A percentile compares a stretch with the other conserved stretches of the same genome.
These are phyloP conservation scores for Acipenser ruthenus DNA, from an alignment of 2,797 vertebrate species.

Conservation along the genomic window DNA sequence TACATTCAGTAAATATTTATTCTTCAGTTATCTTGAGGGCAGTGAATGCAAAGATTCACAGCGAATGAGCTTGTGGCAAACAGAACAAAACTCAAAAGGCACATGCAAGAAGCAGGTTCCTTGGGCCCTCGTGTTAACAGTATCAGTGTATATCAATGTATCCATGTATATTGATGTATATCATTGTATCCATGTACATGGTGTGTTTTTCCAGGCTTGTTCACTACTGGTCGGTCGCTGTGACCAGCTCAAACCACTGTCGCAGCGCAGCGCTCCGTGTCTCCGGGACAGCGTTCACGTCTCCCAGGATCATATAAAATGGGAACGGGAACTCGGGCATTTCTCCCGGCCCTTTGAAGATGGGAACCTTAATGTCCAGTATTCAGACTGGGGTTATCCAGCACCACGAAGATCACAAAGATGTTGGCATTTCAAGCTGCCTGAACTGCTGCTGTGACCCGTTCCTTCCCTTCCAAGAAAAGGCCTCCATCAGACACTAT, in stretches of 20 bases:
- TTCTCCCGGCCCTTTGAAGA: conserved; percentile 85
- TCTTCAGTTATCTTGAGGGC: no score
- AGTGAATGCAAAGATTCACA: no score
- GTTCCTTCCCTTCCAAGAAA: conserved; percentile 92
- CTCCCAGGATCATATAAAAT: conserved; percentile 87
- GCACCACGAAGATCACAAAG: conserved; percentile 88
- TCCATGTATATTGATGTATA: conserved; percentile 21
- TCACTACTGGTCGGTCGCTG: conserved; percentile 61
- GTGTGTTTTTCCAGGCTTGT: conserved; percentile 15
- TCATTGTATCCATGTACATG: not conserved
- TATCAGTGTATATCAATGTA: conserved; percentile 18
- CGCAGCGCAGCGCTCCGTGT: conserved; percentile 89
- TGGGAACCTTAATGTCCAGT: conserved; percentile 94
- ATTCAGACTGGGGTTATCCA: conserved; percentile 92
- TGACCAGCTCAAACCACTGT: conserved; percentile 96
- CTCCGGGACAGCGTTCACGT: conserved; percentile 84
- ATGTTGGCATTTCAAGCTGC: conserved; percentile 72
- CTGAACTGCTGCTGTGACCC: conserved; percentile 75
- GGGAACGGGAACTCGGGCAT: conserved; percentile 95
- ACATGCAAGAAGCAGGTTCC: conserved; percentile 50
- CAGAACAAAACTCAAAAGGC: conserved; percentile 48
- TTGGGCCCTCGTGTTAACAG: conserved; percentile 3
- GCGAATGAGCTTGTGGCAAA: conserved; percentile 20
- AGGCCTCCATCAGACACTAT: conserved; percentile 92
- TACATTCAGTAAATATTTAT: no score